Evolutionary conservation across 2,113 vertebrate species (phyloP).

Genomic region (Cololabis saira): DNA sequence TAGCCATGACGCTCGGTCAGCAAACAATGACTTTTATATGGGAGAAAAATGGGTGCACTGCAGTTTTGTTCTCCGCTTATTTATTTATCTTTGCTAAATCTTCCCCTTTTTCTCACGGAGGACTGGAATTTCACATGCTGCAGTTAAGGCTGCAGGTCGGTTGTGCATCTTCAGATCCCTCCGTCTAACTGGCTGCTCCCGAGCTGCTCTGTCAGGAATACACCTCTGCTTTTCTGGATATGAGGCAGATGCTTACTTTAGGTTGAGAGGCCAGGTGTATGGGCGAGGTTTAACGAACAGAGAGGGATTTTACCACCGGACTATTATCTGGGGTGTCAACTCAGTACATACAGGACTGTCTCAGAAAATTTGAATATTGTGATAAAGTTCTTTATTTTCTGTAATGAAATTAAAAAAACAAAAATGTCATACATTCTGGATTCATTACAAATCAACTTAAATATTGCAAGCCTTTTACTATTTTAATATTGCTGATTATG

Average conservation of each 20-base stretch:
- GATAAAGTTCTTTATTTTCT: too few relatives aligned
- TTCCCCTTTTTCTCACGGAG: constrained; percentile 26
- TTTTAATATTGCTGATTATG: too few relatives aligned
- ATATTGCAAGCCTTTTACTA: too few relatives aligned
- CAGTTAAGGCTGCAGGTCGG: constrained; percentile 38
- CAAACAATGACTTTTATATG: constrained; percentile 67
- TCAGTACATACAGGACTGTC: too few relatives aligned
- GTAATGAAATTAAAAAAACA: too few relatives aligned
- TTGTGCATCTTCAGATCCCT: constrained; percentile 52
- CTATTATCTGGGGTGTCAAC: too few relatives aligned
- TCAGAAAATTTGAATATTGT: too few relatives aligned
- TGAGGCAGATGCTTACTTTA: constrained; percentile 11
- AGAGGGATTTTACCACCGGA: too few relatives aligned
- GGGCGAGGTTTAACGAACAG: too few relatives aligned
- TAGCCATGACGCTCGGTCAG: constrained; percentile 66
- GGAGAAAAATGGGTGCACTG: constrained; percentile 51
- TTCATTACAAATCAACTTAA: too few relatives aligned
- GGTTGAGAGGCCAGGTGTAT: too few relatives aligned
- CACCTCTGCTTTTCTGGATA: constrained; percentile 28
- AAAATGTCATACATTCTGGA: too few relatives aligned
- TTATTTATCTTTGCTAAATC: constrained; percentile 21
- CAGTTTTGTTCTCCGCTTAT: constrained; percentile 26
- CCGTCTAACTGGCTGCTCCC: constrained; percentile 39
- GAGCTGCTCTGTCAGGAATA: constrained; percentile 34
- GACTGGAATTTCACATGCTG: constrained; percentile 59